phyloP scores from a whole-genome alignment of 2,888 invertebrate species.

The Mythimna impura region DNA sequence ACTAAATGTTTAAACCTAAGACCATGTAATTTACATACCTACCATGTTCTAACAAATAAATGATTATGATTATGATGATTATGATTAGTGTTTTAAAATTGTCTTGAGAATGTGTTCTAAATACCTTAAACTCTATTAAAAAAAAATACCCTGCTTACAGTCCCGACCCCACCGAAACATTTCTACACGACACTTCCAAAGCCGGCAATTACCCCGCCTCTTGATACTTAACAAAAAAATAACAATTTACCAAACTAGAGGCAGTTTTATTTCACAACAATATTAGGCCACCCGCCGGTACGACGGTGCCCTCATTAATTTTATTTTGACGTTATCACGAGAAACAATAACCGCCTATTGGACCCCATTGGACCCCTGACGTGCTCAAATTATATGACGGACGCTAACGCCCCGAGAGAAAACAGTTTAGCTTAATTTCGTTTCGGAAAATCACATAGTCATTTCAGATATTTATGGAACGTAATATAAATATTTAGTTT shows the following conservation, averaged over 20 bases:
- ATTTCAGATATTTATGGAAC: conserved; percentile 17
- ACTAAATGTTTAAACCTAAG: too few species aligned
- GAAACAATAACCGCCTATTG: conserved; percentile 65
- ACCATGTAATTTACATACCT: too few species aligned
- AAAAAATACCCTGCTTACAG: not conserved
- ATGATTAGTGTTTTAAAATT: not conserved
- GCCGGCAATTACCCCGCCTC: conserved; percentile 19
- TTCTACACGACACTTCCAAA: conserved; percentile 10
- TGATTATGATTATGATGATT: too few species aligned
- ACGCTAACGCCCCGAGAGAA: conserved; percentile 46
- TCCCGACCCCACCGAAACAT: not conserved
- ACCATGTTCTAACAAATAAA: too few species aligned
- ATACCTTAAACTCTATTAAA: not conserved
- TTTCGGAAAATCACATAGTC: conserved; percentile 38
- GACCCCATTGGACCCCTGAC: conserved; percentile 60
- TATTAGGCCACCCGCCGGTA: conserved; percentile 40
- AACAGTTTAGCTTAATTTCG: conserved; percentile 43
- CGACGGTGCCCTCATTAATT: conserved; percentile 61
- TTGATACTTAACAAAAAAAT: conserved; percentile 13
- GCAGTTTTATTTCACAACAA: conserved; percentile 47
- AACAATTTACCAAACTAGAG: conserved; percentile 26
- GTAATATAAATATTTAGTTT: conserved; percentile 19
- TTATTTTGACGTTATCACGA: conserved; percentile 69
- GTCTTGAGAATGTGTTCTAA: not conserved
- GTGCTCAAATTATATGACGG: conserved; percentile 60